Conservation (phyloP, 1,140 invertebrate genomes). For the Papilio aristodemus region DNA sequence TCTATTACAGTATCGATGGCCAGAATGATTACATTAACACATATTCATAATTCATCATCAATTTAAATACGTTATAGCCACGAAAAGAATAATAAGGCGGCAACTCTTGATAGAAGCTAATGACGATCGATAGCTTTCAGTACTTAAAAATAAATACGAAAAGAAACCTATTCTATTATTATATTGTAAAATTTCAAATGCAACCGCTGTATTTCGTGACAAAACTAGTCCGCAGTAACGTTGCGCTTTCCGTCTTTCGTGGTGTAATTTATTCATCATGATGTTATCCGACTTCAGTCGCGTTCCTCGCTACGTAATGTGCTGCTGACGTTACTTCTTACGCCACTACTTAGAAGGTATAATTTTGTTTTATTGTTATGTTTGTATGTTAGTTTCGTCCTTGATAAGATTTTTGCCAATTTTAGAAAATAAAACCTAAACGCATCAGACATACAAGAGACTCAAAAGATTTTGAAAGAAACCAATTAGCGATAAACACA, state of each 20-base stretch:
- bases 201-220: constrained; percentile 29
- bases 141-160: background rate
- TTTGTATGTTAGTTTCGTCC: background rate
- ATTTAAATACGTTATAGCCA: no score
- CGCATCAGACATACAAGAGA: no score
- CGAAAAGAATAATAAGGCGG: no score
- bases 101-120: no score
- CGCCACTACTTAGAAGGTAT: constrained; percentile 32
- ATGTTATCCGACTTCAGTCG: constrained; percentile 50
- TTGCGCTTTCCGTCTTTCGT: constrained; percentile 45
- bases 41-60: no score
- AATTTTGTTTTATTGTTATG: constrained; percentile 29
- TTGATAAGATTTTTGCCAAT: background rate
- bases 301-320: constrained; percentile 39
- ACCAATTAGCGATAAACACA: no score
- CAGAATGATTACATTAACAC: no score
- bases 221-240: constrained; percentile 40
- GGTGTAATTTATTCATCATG: constrained; percentile 60
- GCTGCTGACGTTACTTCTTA: constrained; percentile 48
- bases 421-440: background rate
- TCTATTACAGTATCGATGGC: no score
- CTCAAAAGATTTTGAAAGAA: no score
- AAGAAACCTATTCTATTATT: background rate
- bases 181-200: constrained; percentile 18
- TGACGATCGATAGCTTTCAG: no score